Conservation (phyloP, 53 echinoderm and acorn worm genomes). For the Stichopus horrens region DNA sequence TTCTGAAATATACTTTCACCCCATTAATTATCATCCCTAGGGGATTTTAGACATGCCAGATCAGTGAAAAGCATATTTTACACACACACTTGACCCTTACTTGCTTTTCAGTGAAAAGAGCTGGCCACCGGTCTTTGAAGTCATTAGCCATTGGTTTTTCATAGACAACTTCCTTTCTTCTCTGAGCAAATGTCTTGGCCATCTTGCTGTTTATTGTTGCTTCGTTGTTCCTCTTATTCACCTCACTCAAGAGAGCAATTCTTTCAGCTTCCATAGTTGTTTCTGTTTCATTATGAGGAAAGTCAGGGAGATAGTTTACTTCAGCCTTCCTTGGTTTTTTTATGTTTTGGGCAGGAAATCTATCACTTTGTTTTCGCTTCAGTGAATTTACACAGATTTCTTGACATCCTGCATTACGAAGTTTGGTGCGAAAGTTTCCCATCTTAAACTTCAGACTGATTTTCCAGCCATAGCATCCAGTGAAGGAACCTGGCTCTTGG, state of each 20-base stretch:
- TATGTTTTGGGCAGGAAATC: conserved; percentile 44
- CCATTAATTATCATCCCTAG: not conserved
- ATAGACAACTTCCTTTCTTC: conserved; percentile 59
- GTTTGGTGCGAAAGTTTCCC: conserved; percentile 58
- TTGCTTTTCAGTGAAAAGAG: conserved; percentile 52
- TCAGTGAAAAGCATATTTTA: too few species aligned
- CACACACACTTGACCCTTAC: conserved; percentile 13
- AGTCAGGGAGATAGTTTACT: conserved; percentile 59
- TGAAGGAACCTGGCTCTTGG: conserved; percentile 29
- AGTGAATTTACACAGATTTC: conserved; percentile 45
- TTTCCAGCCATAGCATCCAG: conserved; percentile 52
- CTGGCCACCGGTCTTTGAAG: conserved; percentile 60
- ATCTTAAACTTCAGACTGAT: conserved; percentile 59
- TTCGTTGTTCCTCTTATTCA: conserved; percentile 52
- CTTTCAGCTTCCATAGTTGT: conserved; percentile 45
- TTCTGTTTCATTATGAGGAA: conserved; percentile 47
- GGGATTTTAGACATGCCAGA: too few species aligned
- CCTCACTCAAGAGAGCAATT: conserved; percentile 29
- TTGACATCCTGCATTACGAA: conserved; percentile 31
- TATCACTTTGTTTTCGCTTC: conserved; percentile 36
- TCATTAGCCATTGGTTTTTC: conserved; percentile 43
- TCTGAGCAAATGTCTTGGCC: conserved; percentile 50
- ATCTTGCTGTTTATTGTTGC: conserved; percentile 46
- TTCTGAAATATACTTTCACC: not conserved
- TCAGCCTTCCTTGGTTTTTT: conserved; percentile 61